Base-by-base conservation (phyloP, 2,113 vertebrate species). In the Podocnemis expansa region DNA sequence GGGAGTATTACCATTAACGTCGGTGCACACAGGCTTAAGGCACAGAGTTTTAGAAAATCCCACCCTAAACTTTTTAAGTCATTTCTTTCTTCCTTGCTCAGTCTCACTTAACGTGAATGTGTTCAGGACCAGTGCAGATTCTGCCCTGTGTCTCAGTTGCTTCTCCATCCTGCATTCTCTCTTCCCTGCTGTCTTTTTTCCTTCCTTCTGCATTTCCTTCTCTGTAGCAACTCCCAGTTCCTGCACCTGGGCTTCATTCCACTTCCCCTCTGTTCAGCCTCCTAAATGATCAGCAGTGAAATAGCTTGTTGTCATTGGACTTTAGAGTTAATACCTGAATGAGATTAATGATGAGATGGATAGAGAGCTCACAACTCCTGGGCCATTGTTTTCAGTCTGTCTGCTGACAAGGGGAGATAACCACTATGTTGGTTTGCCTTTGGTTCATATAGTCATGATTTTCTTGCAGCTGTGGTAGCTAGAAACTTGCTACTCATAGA, bases 401-500 rank as follows among this genome's bases (percentile, higher is more conserved):
- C 27, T 82, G 73, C 34, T 1, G 0, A 0, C 8, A 27, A 10
- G 25, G 60, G 70, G 27, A 49, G 12, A 4, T 38, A 29, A 56
- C 54, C 25, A 12, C 13, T 88, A 52, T 22, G n/a, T 70, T 70
- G 8, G 9, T 70, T 70, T 70, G 19, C n/a, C 17, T 12, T 22
- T 82, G 87, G 63, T 25, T 29, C 0, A 0, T 60, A 1, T 78
- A 14, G 38, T 27, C 56, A n/a, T 78, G 47, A 11, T 83, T 89
- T 54, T 47, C 27, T 41, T 87, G 92, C 45, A 85, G 76, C 25
- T 34, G 29, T 41, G 55, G 2, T 0, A 81, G 52, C 43, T 63
- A 87, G 88, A 87, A 93, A 54, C 76, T 31, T 45, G 1, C 76
- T 96, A 25, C 49, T 93, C 45, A 89, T 87, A 58, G 83, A 70